Percentiles rank a stretch among this genome's conserved stretches.
phyloP scores from a whole-genome alignment of 2,797 vertebrate genomes.

The Pterois miles region DNA sequence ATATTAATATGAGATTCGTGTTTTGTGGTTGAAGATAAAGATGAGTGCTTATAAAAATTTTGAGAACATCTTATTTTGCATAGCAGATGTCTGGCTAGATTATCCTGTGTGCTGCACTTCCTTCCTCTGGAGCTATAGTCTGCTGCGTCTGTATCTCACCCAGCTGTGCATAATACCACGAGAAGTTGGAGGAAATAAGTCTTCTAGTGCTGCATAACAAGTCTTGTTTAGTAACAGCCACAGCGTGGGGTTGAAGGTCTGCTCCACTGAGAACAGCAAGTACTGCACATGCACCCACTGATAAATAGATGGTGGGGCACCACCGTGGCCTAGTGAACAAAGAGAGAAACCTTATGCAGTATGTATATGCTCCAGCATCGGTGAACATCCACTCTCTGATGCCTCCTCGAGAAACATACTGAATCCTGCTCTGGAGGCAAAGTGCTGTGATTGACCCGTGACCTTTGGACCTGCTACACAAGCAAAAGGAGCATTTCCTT shows the following conservation, averaged over 20 bases:
- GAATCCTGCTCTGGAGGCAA: constrained; percentile 17
- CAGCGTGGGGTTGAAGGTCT: constrained; percentile 9
- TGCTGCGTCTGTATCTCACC: constrained; percentile 5
- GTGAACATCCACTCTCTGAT: constrained; percentile 13
- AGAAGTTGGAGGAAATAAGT: constrained; percentile 9
- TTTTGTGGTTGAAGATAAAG: constrained; percentile 10
- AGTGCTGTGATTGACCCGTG: constrained; percentile 41
- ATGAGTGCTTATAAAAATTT: background rate
- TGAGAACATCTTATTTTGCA: background rate
- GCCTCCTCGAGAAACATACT: background rate
- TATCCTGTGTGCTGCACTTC: constrained; percentile 7
- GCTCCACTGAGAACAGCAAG: constrained; percentile 14
- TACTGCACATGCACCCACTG: constrained; percentile 7
- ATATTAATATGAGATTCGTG: background rate
- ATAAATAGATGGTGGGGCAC: constrained; percentile 28
- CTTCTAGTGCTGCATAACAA: constrained; percentile 23
- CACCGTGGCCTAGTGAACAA: background rate
- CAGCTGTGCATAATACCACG: constrained; percentile 4
- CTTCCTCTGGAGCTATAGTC: constrained; percentile 14
- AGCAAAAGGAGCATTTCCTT: constrained; percentile 62
- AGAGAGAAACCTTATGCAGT: constrained; percentile 15
- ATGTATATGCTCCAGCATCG: background rate
- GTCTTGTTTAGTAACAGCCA: constrained; percentile 19
- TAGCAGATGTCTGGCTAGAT: constrained; percentile 6
- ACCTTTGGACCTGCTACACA: constrained; percentile 59